Evolutionary conservation across 1,140 invertebrate genomes (phyloP), one percentile per base, ranked within the genome.

Genomic region (Stegodyphus mimosarum): DNA sequence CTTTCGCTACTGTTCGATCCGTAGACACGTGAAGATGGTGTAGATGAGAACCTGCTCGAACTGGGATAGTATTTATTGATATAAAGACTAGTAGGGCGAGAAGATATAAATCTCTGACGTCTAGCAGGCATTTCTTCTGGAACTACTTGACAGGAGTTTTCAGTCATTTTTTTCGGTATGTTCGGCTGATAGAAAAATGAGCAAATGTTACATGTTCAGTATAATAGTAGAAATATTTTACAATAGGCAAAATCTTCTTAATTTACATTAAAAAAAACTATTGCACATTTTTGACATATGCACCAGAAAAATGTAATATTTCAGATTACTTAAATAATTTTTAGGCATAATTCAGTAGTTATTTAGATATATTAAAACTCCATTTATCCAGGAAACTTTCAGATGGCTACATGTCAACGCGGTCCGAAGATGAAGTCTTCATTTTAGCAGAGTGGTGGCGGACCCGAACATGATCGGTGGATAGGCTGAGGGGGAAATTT

Each of bases 61-160:
- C 72, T 87, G 2, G 70, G 69, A 48, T 87, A 87, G 71, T 87
- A 87, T 13, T 67, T 78, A 53, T 79, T 80, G n/a, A 78, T 33
- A 50, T 87, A 87, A 2, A 76, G 17, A n/a, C 78, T 76, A 49
- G 86, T 78, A 9, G 80, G 75, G 6, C 80, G 67, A 17, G 78
- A 87, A 11, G 72, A 86, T 49, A 86, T 86, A 49, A 86, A 86
- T 33, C 83, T 6, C 51, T 86, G 73, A 13, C 74, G 55, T 66
- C 67, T 86, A 5, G 67, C 71, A 18, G 83, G 83, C 51, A 86
- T 71, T 6, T 86, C 83, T n/a, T 86, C 83, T 7, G 74, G 74
- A 7, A 72, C 66, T 6, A 86, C 83, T 86, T 86, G 83, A 18
- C 74, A 71, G 6, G 74, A 86, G n/a, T 7, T 51, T 15, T 86